Base-by-base conservation (phyloP, 2,113 vertebrate genomes). In the Dicerorhinus sumatrensis region DNA sequence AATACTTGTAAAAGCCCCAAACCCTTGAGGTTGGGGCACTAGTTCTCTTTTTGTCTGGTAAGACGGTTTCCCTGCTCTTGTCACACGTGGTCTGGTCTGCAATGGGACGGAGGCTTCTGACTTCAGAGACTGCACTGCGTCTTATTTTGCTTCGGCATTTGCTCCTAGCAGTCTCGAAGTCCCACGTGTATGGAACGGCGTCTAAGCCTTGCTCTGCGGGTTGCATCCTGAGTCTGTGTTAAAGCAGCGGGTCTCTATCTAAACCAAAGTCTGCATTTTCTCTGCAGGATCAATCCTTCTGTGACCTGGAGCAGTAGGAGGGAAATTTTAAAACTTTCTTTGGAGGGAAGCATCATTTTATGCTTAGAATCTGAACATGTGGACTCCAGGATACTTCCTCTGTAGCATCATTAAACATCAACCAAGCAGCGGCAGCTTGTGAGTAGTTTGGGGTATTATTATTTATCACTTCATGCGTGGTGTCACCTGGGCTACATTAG, bases 401-500 rank as follows among this genome's bases (percentile, higher is more conserved):
- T 12, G n/a, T 3, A 54, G 48, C 46, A 33, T 33, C 79, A 54
- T 76, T 84, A 82, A 69, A 75, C 11, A 14, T 42, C 54, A 63
- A 33, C 20, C 0, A 1, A 93, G 23, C 42, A 79, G 79, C 27
- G 1, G 8, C 72, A 6, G 29, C 69, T 63, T 23, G 14, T 2
- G 20, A 51, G 60, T 6, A 6, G 20, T 42, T 39, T 12, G 33
- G 39, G 33, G 69, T 31, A 46, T 76, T 60, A 70, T 48, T 86
- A 21, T 54, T 94, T 75, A 79, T 91, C 73, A 16, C 36, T 65
- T 54, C 31, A 13, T 69, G 73, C 51, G 54, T 70, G 9, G 13
- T 36, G 72, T 96, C 86, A 94, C 92, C 94, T 96, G 96, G 73
- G 31, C 69, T 60, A 18, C 54, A 80, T 93, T 70, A 93, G 67